Evolutionary conservation across 1,140 invertebrate species (phyloP).

Genomic region (Bombus pyrosoma): DNA sequence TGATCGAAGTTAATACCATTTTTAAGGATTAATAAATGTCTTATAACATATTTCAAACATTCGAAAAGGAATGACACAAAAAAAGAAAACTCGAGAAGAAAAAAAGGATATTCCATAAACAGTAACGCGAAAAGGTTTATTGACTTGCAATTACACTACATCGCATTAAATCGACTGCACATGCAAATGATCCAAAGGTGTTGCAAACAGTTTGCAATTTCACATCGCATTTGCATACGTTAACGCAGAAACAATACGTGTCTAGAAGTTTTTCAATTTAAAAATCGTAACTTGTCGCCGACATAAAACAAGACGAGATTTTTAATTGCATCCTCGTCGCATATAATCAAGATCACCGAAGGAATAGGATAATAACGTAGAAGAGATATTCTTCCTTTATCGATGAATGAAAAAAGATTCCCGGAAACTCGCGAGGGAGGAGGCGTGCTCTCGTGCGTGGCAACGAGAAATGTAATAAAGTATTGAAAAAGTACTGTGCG

Average conservation of each 20-base stretch:
- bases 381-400: background rate
- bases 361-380: too few species aligned
- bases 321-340: background rate
- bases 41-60: too few species aligned
- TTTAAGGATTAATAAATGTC: too few species aligned
- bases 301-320: background rate
- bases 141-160: background rate
- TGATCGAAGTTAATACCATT: too few species aligned
- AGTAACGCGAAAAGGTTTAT: slow-evolving; percentile 1
- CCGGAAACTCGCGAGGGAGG: background rate
- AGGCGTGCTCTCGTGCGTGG: slow-evolving; percentile 10
- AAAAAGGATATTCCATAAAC: background rate
- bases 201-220: slow-evolving; percentile 4
- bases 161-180: background rate
- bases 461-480: slow-evolving; percentile 24
- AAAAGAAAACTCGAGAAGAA: background rate
- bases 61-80: background rate
- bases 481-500: slow-evolving; percentile 25
- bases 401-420: background rate
- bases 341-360: background rate
- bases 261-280: background rate
- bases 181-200: slow-evolving; percentile 14
- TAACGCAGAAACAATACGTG: background rate
- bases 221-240: slow-evolving; percentile 27
- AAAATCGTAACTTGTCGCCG: background rate